Base-by-base conservation (phyloP, 2,888 invertebrate genomes). In the Zaprionus bogoriensis region DNA sequence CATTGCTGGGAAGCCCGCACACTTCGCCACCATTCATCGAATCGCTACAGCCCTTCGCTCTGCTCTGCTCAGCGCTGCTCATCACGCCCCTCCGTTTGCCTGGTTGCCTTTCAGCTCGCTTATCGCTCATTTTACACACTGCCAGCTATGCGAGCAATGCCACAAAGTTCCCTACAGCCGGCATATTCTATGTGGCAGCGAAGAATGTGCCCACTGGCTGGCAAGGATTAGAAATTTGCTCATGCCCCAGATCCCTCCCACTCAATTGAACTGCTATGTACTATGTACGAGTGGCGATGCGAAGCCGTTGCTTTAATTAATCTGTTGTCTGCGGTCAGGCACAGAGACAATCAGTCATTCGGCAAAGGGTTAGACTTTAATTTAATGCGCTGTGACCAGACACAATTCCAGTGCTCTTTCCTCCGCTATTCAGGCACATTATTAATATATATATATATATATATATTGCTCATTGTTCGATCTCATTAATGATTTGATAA, bases 91-190 rank as follows among this genome's bases (percentile, higher is more conserved):
- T 12, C 30, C 39, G 36, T 54, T 46, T 36, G 41, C 27, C 20
- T 53, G 32, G 50, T 25, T 58, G 36, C 30, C 39, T 44, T 39
- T 44, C 32, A 17, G 28, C 32, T 69, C 62, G 87, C 86, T 88
- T 87, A 88, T 87, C 88, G 83, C 74, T 69, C 69, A 83, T 75
- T 88, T 81, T 78, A 79, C 88, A 87, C 86, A 71, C 78, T 72
- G 70, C 66, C 76, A 74, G 71, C 74, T 64, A 84, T 84, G 78
- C 72, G 54, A 77, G 72, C 68, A 74, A 77, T 83, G 83, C 70
- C 83, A 73, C 74, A 79, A 72, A 85, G 77, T 66, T 81, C 64
- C 45, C 53, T 57, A 48, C 76, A 71, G 61, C 74, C 75, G 78
- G 72, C 78, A 85, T 87, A 85, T 78, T 87, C 72, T 63, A 75